Base-by-base conservation (phyloP, 1,140 invertebrate genomes). In the Matsumurasca onukii region DNA sequence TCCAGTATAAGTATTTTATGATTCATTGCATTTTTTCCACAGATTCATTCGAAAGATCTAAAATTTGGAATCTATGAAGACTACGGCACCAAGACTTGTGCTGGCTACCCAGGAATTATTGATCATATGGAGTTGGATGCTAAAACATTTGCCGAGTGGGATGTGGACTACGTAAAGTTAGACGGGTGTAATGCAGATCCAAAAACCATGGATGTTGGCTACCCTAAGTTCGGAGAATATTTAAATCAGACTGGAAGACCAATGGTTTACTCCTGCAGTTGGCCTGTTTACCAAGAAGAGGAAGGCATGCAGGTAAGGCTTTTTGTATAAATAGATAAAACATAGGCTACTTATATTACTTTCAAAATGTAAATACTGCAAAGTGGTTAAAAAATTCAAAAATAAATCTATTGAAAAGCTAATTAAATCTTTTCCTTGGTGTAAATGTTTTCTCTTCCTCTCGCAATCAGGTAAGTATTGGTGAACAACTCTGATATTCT, bases 41-140 rank as follows among this genome's bases (percentile, higher is more conserved):
- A 98, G 95, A 85, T 98, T 72, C 97, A 99, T 82, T 86, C 88
- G 5, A 93, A 91, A 82, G 95, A 94, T 52, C 81, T 99, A 1
- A 98, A 98, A 80, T 94, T 99, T 77, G 97, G 97, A 22, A 97
- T 98, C 69, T 99, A 99, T 78, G 94, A 97, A 79, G 96, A 98
- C 78, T 98, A 91, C 81, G 97, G 97, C 1, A 95, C 91, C 73
- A 91, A 91, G 76, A 99, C 97, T 0, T 99, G 97, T 76, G 92
- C 89, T 2, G 95, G 95, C 5, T 99, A 97, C 80, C 97, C 97
- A 17, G 97, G 97, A 45, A 91, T 94, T 70, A 83, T 96, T 51
- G 93, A 92, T 1, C 88, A 93, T 80, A 83, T 97, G 74, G 84
- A 93, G 75, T 83, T 82, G 73, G 97, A 98, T 82, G 95, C 95